phyloP scores from a whole-genome alignment of 2,797 vertebrate species.

The Dromococcyx pavoninus region DNA sequence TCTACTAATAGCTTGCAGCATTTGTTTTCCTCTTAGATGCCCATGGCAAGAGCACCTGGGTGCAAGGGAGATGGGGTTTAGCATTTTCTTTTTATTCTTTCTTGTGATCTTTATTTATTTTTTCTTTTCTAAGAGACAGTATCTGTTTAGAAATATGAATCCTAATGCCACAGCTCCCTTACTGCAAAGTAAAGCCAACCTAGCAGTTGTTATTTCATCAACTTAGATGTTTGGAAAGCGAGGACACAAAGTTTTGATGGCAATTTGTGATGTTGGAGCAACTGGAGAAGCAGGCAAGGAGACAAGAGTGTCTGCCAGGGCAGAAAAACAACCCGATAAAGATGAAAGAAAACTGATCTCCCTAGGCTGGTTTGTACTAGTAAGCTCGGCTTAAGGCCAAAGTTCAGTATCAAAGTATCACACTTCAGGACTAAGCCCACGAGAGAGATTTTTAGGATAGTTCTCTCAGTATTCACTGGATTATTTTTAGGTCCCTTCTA shows the following conservation, averaged over 20 bases:
- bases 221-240: background rate
- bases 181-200: background rate
- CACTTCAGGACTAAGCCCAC: background rate
- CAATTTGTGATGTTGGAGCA: slow-evolving; percentile 19
- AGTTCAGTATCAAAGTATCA: background rate
- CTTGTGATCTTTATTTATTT: background rate
- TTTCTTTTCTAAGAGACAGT: background rate
- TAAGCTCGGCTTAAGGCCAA: background rate
- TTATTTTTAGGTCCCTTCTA: background rate
- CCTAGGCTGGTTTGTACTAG: background rate
- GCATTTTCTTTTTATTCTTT: background rate
- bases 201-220: background rate
- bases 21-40: background rate
- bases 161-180: background rate
- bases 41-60: background rate
- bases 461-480: background rate
- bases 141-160: background rate
- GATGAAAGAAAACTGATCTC: slow-evolving; percentile 30
- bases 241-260: background rate
- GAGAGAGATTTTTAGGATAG: background rate
- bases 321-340: background rate
- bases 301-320: background rate
- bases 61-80: background rate
- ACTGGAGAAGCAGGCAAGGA: background rate
- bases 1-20: background rate